phyloP scores from a whole-genome alignment of 2,797 vertebrate genomes.

The Tamandua tetradactyla region DNA sequence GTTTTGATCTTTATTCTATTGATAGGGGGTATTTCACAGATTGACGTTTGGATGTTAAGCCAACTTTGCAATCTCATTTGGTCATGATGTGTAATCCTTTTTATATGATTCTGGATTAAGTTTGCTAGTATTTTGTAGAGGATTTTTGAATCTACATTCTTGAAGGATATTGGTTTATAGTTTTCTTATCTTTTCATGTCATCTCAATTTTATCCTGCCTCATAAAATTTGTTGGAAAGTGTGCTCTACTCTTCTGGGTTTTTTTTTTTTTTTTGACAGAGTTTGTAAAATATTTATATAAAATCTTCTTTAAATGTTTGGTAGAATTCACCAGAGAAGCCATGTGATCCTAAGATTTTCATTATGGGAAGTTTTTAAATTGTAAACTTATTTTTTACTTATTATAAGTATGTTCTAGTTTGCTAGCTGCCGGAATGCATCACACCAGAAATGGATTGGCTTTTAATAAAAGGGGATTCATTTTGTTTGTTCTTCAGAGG shows the following conservation, averaged over 20 bases:
- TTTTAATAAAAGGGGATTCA: no score
- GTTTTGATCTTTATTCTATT: background rate
- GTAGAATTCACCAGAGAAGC: background rate
- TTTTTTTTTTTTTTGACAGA: background rate
- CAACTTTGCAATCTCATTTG: background rate
- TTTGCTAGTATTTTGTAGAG: background rate
- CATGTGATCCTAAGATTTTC: no score
- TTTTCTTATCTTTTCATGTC: background rate
- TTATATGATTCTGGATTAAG: no score
- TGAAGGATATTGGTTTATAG: accelerated
- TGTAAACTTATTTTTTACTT: no score
- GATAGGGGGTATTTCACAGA: accelerated
- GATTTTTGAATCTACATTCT: no score
- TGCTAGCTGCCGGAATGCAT: no score
- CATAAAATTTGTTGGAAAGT: background rate
- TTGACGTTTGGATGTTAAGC: background rate
- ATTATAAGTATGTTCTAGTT: no score
- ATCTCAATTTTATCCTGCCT: background rate
- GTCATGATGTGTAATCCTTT: background rate
- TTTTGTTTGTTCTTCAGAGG: no score
- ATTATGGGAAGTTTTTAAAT: no score
- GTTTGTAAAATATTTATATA: background rate
- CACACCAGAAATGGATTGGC: no score
- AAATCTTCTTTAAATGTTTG: background rate
- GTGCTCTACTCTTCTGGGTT: background rate